A percentile compares a stretch with the other conserved stretches of the same genome.
These are phyloP conservation scores for Zaprionus inermis DNA, from an alignment of 1,140 invertebrate species.

Conservation along the genomic window DNA sequence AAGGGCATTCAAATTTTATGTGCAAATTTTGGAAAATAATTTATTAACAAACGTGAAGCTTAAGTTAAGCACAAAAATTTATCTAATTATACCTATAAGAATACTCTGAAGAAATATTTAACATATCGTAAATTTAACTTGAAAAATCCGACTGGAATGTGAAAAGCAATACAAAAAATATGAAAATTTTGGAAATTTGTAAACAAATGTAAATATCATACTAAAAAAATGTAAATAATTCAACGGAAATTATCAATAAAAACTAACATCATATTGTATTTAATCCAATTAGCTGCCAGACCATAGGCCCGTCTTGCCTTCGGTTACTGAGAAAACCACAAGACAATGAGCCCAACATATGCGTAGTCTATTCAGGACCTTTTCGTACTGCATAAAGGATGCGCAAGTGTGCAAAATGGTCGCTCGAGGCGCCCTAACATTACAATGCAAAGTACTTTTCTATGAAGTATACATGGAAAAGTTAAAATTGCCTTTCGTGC, in stretches of 20 bases:
- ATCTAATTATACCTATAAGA: too few relatives aligned
- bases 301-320: constrained; percentile 1
- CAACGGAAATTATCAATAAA: background rate
- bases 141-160: background rate
- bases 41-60: background rate
- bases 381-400: constrained; percentile 42
- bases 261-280: background rate
- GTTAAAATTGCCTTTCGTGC: constrained; percentile 72
- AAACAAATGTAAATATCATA: background rate
- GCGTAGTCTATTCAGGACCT: constrained; percentile 24
- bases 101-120: too few relatives aligned
- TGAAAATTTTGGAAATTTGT: background rate
- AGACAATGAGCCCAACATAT: constrained; percentile 21
- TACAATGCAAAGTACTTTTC: constrained; percentile 75
- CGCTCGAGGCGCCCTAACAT: constrained; percentile 42
- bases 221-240: background rate
- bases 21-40: background rate
- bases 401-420: constrained; percentile 71
- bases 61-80: too few relatives aligned
- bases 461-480: constrained; percentile 75
- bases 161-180: background rate
- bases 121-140: too few relatives aligned
- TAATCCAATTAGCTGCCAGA: constrained; percentile 2
- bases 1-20: background rate
- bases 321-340: constrained; percentile 22